Conservation (phyloP, 1,140 invertebrate genomes). For the Asobara japonica region DNA sequence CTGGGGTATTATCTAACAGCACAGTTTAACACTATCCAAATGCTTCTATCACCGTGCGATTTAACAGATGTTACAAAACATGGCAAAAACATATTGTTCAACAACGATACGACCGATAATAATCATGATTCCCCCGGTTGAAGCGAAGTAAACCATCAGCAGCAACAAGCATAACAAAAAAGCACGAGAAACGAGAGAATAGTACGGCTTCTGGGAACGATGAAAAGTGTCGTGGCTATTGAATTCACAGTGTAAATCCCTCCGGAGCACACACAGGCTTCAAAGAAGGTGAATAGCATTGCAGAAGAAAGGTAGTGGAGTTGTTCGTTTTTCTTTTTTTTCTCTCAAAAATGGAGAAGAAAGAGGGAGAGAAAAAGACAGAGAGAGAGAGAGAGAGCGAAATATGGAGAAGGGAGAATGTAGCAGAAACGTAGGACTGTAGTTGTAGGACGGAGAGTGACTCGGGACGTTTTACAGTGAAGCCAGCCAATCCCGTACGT, state of each 20-base stretch:
- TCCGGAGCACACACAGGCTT: conserved; percentile 11
- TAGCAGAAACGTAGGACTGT: conserved; percentile 16
- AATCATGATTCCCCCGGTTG: neutral
- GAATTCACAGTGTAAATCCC: conserved; percentile 18
- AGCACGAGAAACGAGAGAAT: neutral
- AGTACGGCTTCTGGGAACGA: conserved; percentile 3
- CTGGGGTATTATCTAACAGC: no score
- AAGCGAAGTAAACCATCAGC: neutral
- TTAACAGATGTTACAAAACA: no score
- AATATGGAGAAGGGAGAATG: neutral
- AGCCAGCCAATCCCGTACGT: conserved; percentile 37
- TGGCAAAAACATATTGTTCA: no score
- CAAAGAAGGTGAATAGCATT: conserved; percentile 6
- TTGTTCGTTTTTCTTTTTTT: no score
- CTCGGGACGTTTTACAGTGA: conserved; percentile 19
- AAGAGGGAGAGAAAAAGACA: neutral
- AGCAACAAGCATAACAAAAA: no score
- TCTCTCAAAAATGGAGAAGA: neutral
- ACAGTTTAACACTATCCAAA: no score
- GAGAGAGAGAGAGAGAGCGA: conserved; percentile 1
- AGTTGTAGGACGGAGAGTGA: conserved; percentile 17
- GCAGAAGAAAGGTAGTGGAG: neutral
- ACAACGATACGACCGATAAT: no score
- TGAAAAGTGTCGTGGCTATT: neutral
- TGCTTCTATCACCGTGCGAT: no score